Evolutionary conservation across 2,797 vertebrate species (phyloP).

Genomic region (Lithobates pipiens): DNA sequence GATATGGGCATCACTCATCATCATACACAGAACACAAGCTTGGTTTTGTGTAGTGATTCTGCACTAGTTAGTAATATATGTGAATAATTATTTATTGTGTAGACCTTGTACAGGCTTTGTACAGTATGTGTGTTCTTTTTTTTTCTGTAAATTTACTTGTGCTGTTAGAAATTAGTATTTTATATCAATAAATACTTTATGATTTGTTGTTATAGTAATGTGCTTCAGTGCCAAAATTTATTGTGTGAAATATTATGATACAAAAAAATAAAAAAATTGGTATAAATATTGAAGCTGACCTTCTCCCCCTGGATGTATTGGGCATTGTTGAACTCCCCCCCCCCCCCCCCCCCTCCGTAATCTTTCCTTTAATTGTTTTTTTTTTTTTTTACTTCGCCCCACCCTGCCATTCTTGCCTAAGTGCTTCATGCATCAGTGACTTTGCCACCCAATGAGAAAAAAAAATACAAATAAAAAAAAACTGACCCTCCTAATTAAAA

Average conservation of each 20-base stretch:
- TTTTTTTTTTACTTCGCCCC: too few relatives aligned
- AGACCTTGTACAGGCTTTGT: slow-evolving; percentile 52
- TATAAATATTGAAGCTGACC: too few relatives aligned
- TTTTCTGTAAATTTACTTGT: slow-evolving; percentile 24
- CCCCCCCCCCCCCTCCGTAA: too few relatives aligned
- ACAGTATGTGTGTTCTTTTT: slow-evolving; percentile 32
- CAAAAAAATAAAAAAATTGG: too few relatives aligned
- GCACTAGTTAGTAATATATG: slow-evolving; percentile 48
- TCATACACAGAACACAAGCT: not conserved
- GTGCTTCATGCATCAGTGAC: too few relatives aligned
- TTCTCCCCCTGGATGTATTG: too few relatives aligned
- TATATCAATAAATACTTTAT: slow-evolving; percentile 42
- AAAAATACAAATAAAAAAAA: too few relatives aligned
- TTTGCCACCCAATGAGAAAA: too few relatives aligned
- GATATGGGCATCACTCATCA: not conserved
- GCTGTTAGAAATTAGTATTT: slow-evolving; percentile 25
- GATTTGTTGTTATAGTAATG: not conserved
- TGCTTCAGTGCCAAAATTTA: not conserved
- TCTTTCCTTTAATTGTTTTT: too few relatives aligned
- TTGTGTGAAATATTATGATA: not conserved
- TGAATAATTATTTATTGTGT: slow-evolving; percentile 80
- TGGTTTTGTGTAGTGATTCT: slow-evolving; percentile 1
- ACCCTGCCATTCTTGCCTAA: too few relatives aligned
- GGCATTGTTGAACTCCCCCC: too few relatives aligned
- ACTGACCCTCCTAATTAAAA: too few relatives aligned